Percentiles rank a stretch among this genome's conserved stretches.
Evolutionary conservation across 1,140 invertebrate species (phyloP).

Genomic region (Formica exsecta): DNA sequence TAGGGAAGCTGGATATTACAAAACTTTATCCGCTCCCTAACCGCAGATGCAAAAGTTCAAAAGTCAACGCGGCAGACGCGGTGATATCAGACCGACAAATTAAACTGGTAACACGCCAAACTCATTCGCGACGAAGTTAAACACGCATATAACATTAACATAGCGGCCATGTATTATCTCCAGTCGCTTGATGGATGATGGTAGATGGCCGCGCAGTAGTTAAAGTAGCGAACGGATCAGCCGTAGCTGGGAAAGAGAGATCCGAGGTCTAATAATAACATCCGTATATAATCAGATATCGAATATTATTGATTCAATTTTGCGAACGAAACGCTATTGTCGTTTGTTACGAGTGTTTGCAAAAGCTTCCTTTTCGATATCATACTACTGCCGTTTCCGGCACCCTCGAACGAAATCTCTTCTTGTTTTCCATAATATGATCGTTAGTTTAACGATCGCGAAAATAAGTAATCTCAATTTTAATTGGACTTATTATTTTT

Average conservation of each 20-base stretch:
- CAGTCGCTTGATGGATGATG: conserved; percentile 54
- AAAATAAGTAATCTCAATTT: conserved; percentile 51
- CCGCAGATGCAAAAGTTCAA: conserved; percentile 60
- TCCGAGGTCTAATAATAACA: conserved; percentile 30
- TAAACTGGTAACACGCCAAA: conserved; percentile 52
- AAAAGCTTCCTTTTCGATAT: background rate
- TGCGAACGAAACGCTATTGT: background rate
- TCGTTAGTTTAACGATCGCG: conserved; percentile 47
- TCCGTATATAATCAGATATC: background rate
- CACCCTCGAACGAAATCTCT: background rate
- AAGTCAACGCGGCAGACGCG: conserved; percentile 55
- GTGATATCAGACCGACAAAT: conserved; percentile 55
- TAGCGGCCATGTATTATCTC: conserved; percentile 40
- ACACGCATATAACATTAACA: conserved; percentile 53
- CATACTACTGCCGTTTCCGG: background rate
- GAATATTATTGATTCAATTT: conserved; percentile 34
- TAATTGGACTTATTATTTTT: conserved; percentile 54
- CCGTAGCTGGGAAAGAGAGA: background rate
- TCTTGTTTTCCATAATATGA: conserved; percentile 28
- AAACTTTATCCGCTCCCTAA: conserved; percentile 52
- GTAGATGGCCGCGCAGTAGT: conserved; percentile 39
- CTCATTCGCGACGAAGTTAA: conserved; percentile 56
- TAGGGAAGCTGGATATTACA: conserved; percentile 42
- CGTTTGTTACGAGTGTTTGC: background rate
- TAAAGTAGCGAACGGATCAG: conserved; percentile 33